Conservation (phyloP, 2,113 vertebrate genomes). For the Lanius ludovicianus region DNA sequence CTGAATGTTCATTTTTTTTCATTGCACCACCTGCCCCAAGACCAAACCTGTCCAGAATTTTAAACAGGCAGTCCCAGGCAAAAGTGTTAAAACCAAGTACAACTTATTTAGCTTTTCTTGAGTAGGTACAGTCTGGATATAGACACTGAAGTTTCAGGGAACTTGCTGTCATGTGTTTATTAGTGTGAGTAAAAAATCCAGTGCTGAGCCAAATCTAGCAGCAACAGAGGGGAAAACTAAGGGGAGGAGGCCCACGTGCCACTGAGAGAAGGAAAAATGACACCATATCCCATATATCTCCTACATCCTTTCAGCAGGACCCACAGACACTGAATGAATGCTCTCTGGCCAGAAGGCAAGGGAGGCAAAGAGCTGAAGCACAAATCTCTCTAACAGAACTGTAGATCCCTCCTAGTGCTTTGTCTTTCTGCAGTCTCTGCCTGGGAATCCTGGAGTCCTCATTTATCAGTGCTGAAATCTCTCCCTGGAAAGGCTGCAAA, state of each 20-base stretch:
- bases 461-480: neutral
- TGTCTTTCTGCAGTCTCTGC: neutral
- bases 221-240: neutral
- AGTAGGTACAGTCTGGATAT: neutral
- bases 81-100: neutral
- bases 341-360: neutral
- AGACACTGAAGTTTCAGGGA: neutral
- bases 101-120: neutral
- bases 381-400: neutral
- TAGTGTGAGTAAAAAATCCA: neutral
- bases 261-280: neutral
- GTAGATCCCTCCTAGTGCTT: neutral
- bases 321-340: neutral
- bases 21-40: neutral
- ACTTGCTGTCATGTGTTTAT: neutral
- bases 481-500: neutral
- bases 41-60: constrained; percentile 29
- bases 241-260: neutral
- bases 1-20: neutral
- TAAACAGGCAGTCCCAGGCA: neutral
- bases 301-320: neutral
- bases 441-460: neutral
- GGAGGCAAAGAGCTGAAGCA: neutral
- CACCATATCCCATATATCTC: neutral
- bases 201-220: neutral